Evolutionary conservation across 2,797 vertebrate species (phyloP).

Genomic region (Zalophus californianus): DNA sequence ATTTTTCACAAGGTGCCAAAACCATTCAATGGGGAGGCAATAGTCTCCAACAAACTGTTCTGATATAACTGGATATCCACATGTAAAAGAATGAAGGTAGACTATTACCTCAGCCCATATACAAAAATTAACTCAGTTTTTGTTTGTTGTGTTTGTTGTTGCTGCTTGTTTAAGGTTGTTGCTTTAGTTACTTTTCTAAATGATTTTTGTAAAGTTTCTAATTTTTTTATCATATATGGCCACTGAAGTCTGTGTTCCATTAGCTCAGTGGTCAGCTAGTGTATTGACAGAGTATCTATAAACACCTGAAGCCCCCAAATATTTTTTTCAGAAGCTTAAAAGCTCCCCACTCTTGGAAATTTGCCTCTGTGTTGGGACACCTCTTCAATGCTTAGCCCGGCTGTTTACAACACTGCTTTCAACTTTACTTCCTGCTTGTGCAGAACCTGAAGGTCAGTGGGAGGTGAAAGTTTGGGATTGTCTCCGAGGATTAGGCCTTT

Average conservation of each 20-base stretch:
- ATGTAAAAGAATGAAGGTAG: conserved; percentile 1
- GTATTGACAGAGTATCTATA: not conserved
- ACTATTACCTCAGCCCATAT: not conserved
- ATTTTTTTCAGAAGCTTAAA: not conserved
- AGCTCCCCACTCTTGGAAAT: not conserved
- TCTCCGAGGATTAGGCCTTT: not conserved
- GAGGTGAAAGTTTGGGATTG: not conserved
- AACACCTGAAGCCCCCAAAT: not conserved
- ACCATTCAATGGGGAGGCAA: not conserved
- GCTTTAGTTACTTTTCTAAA: conserved; percentile 44
- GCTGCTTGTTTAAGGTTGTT: not conserved
- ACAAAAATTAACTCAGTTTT: conserved; percentile 39
- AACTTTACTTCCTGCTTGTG: conserved; percentile 46
- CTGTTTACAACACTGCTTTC: not conserved
- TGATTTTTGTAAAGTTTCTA: conserved; percentile 25
- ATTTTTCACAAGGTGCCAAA: not conserved
- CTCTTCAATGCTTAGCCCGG: not conserved
- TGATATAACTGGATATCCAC: conserved; percentile 30
- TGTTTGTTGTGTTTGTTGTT: not conserved
- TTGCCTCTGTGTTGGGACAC: not conserved
- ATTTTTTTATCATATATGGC: not conserved
- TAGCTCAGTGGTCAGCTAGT: conserved; percentile 8
- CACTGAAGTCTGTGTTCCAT: not conserved
- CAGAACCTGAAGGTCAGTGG: not conserved
- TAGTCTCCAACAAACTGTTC: not conserved